Base-by-base conservation (phyloP, 2,797 vertebrate genomes). In the Nyctibius grandis region DNA sequence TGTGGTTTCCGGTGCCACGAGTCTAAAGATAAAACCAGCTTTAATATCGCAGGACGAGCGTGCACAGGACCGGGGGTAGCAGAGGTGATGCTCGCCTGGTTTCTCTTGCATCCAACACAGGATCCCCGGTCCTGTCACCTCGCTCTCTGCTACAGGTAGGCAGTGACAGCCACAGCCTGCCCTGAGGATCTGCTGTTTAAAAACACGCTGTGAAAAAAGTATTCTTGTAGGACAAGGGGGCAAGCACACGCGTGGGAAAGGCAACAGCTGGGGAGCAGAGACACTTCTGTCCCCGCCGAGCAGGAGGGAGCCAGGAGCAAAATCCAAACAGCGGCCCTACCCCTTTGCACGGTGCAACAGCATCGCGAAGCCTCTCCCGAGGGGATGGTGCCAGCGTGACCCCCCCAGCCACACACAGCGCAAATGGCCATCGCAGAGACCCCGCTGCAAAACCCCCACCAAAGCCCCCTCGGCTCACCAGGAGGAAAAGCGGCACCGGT, bases 21-120 rank as follows among this genome's bases (percentile, higher is more conserved):
- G 82, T 67, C 96, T 95, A 91, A 97, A 97, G 97, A 96, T 95
- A 97, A 96, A 97, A 89, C 25, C 40, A 69, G 82, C 72, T 95
- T 95, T 91, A 83, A 75, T 53, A 34, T 4, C 17, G 29, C 80
- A 88, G 8, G 45, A 48, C 25, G 65, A 91, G 87, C 11, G 9
- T 7, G 12, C 45, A 29, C 3, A 11, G 59, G 74, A 56, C 34
- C 2, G 1, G 59, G 38, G 29, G 9, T 7, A 31, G 23, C 15
- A 44, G 18, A 72, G 34, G 50, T 2, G 2, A 33, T 5, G n/a
- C 33, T 87, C 7, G 1, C 5, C 50, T 45, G 12, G 0, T 21
- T 57, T 64, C 48, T 74, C n/a, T 2, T 23, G 33, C 20, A n/a
- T 19, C 47, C 64, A 69, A 22, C 23, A 7, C 12, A 31, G 54